Conservation (phyloP, 2,113 vertebrate species). For the Rattus rattus region DNA sequence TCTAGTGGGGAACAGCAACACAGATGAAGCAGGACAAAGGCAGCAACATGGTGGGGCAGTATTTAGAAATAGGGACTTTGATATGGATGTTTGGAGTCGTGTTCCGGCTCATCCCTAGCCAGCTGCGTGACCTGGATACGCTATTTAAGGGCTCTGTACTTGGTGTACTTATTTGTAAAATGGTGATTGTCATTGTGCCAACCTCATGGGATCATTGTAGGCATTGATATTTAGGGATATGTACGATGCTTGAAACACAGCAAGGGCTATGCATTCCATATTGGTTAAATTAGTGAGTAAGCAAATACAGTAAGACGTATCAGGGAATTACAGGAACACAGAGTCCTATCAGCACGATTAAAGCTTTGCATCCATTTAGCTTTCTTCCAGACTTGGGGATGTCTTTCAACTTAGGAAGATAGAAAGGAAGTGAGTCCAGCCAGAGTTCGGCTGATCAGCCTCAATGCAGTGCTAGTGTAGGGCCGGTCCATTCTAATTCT, state of each 20-base stretch:
- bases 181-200: neutral
- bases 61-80: neutral
- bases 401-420: neutral
- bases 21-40: neutral
- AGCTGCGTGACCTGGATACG: neutral
- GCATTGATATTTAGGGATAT: slow-evolving; percentile 5
- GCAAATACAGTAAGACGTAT: neutral
- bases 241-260: slow-evolving; percentile 7
- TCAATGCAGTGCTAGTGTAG: neutral
- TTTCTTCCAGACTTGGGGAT: neutral
- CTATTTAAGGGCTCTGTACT: neutral
- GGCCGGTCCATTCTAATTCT: neutral
- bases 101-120: neutral
- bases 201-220: neutral
- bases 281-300: slow-evolving; percentile 20
- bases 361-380: neutral
- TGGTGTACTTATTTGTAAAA: slow-evolving; percentile 17
- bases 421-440: neutral
- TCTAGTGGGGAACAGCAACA: slow-evolving; percentile 14
- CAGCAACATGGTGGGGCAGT: neutral
- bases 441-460: neutral
- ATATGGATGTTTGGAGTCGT: neutral
- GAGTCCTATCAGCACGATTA: neutral
- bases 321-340: neutral
- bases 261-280: neutral